Percentiles rank a stretch among this genome's conserved stretches.
Evolutionary conservation across 2,888 invertebrate species (phyloP).

Genomic region (Azorinus chamasolen): DNA sequence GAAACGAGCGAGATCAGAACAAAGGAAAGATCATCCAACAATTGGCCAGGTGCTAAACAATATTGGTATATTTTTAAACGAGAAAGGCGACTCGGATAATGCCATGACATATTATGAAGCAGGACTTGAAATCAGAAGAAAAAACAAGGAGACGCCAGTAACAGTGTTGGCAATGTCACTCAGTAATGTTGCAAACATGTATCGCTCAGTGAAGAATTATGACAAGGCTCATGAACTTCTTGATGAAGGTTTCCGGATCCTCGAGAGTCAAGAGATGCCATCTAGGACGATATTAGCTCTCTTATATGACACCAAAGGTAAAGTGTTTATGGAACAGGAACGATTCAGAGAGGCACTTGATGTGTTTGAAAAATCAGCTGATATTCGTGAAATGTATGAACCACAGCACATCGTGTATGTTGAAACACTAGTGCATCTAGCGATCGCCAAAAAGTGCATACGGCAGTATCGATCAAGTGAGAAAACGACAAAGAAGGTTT

Average conservation of each 20-base stretch:
- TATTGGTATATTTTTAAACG: constrained; percentile 70
- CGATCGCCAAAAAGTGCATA: not conserved
- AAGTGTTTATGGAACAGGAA: constrained; percentile 13
- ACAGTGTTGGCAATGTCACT: constrained; percentile 54
- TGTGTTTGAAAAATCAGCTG: constrained; percentile 45
- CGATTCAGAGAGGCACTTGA: constrained; percentile 22
- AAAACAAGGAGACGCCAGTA: constrained; percentile 47
- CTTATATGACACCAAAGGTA: constrained; percentile 32
- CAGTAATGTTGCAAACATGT: constrained; percentile 60
- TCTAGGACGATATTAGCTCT: constrained; percentile 2
- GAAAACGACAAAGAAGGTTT: not conserved
- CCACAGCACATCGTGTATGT: constrained; percentile 15
- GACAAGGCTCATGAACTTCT: constrained; percentile 36
- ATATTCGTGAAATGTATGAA: constrained; percentile 28
- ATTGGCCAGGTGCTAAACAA: constrained; percentile 70
- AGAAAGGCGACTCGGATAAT: constrained; percentile 60
- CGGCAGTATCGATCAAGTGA: not conserved
- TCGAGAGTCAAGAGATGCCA: constrained; percentile 18
- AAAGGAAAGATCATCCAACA: constrained; percentile 50
- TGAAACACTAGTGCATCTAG: not conserved
- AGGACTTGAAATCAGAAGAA: constrained; percentile 60
- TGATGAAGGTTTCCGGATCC: constrained; percentile 38
- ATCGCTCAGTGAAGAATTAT: constrained; percentile 19
- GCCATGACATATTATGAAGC: constrained; percentile 63
- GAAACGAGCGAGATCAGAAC: constrained; percentile 25